Percentiles rank a stretch among this genome's conserved stretches.
Conservation (phyloP, 2,888 invertebrate species). For the Synergus gifuensis region DNA sequence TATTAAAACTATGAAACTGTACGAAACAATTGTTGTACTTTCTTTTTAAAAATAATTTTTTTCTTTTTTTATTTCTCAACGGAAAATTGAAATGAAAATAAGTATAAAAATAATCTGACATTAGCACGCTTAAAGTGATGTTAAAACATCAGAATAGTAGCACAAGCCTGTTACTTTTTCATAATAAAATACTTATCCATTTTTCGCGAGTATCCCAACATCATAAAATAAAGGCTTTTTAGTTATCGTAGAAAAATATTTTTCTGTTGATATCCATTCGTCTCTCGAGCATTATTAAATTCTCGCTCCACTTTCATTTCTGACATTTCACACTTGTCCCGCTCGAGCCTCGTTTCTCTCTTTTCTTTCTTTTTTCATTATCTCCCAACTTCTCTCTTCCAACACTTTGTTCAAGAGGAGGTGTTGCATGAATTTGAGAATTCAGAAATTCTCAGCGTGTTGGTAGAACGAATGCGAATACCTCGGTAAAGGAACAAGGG, state of each 20-base stretch:
- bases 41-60: no score
- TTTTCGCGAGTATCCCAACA: neutral
- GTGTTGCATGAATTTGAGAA: conserved; percentile 48
- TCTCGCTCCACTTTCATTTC: conserved; percentile 30
- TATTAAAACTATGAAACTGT: no score
- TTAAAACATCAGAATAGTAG: neutral
- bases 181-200: neutral
- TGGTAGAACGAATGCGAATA: conserved; percentile 48
- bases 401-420: conserved; percentile 24
- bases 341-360: conserved; percentile 1
- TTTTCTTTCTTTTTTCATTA: conserved; percentile 35
- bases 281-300: conserved; percentile 35
- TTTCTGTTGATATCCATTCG: conserved; percentile 14
- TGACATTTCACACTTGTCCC: conserved; percentile 38
- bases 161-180: neutral
- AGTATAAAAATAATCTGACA: neutral
- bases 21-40: no score
- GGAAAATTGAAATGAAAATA: neutral
- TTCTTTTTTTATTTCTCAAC: no score
- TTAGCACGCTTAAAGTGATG: neutral
- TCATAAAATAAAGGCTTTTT: neutral
- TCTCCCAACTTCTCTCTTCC: conserved; percentile 28
- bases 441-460: conserved; percentile 47
- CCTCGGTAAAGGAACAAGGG: conserved; percentile 67
- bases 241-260: conserved; percentile 7